Evolutionary conservation across 2,113 vertebrate species (phyloP).

Genomic region (Lampris incognitus): DNA sequence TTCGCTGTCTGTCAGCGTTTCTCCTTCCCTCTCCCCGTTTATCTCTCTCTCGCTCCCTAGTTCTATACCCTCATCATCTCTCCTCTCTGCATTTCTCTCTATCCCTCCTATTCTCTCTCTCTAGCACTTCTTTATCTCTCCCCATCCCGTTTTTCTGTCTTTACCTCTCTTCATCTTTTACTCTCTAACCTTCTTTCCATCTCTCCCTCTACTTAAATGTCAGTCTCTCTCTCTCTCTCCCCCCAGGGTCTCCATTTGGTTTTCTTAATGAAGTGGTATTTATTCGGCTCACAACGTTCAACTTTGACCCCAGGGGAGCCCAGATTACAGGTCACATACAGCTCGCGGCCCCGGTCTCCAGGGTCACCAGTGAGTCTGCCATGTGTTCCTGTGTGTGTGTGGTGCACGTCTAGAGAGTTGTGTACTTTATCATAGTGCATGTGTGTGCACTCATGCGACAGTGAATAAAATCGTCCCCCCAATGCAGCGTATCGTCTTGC

Average conservation of each 20-base stretch:
- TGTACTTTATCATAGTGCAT: background rate
- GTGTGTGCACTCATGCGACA: slow-evolving; percentile 13
- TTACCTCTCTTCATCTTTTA: too few relatives aligned
- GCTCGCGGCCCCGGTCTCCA: too few relatives aligned
- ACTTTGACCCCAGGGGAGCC: slow-evolving; percentile 46
- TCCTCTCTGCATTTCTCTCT: background rate
- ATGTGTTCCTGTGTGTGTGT: background rate
- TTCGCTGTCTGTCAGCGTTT: background rate
- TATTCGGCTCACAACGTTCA: slow-evolving; percentile 34
- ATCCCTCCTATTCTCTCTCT: background rate
- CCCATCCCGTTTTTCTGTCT: too few relatives aligned
- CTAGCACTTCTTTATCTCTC: too few relatives aligned
- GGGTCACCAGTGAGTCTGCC: background rate
- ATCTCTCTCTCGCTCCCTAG: background rate
- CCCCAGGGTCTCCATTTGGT: background rate
- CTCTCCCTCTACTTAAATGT: too few relatives aligned
- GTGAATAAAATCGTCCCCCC: too few relatives aligned
- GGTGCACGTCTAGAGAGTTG: background rate
- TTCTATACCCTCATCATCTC: too few relatives aligned
- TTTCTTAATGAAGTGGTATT: slow-evolving; percentile 31
- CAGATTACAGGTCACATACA: slow-evolving; percentile 29
- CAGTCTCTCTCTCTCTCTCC: background rate
- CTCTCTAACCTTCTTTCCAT: too few relatives aligned
- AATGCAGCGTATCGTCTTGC: too few relatives aligned
- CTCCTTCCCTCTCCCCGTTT: background rate